Base-by-base conservation (phyloP, 2,888 invertebrate genomes). In the Dynastes hyllus region DNA sequence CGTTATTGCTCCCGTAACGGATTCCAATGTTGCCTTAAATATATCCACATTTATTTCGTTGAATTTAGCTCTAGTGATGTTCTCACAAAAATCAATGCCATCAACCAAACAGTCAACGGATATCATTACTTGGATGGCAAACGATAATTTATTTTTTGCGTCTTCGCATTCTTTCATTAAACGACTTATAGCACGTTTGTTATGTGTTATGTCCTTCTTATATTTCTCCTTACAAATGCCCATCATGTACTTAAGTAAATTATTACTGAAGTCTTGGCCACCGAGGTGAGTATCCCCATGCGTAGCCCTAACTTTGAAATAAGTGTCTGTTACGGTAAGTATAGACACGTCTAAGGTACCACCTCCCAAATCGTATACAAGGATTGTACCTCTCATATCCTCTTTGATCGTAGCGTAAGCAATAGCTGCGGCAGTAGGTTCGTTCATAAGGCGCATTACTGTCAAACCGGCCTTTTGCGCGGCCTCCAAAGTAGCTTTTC, bases 291-390 rank as follows among this genome's bases (percentile, higher is more conserved):
- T 80, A 66, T 85, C 83, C 1, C 86, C 86, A 65, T 82, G 82
- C 11, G 84, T 81, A 29, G 81, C 80, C 73, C 82, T 78, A 11
- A 84, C 83, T n/a, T 80, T 78, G 55, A 82, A 79, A 11, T 80
- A 69, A 1, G 67, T 79, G n/a, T 79, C 65, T 6, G 75, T 77
- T 29, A 81, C 50, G 22, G 78, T 77, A 6, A 84, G 67, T 51
- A 85, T 81, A 2, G 85, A 84, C 3, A 85, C 83, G 58, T 85
- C 85, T 55, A 85, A 84, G 2, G 85, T 85, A 16, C 85, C 85
- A 11, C 85, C 84, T 4, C 84, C 85, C 27, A 85, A 81, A 79
- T 85, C 85, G 67, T 81, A 85, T 61, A 85, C 84, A 8, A 84
- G 55, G 16, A 84, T 78, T 29, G 55, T 69, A 55, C 80, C 81